Evolutionary conservation across 2,888 invertebrate species (phyloP).

Genomic region (Lasius platythorax): DNA sequence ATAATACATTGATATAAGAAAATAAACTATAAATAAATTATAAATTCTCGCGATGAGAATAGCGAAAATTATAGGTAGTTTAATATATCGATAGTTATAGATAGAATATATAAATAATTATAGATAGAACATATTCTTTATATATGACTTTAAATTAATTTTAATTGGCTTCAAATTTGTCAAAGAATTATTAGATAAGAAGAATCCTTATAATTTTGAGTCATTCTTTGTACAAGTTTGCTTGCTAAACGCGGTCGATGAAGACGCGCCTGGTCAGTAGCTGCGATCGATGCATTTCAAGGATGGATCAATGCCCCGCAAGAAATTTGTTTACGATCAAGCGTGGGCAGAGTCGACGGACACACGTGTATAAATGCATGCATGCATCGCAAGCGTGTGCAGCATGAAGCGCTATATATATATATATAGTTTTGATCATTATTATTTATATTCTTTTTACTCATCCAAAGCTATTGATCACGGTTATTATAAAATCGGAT

Average conservation of each 20-base stretch:
- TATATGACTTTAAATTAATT: background rate
- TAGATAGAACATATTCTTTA: background rate
- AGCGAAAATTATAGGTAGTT: background rate
- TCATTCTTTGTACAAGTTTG: background rate
- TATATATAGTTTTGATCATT: background rate
- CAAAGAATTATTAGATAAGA: background rate
- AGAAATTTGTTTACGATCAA: constrained; percentile 66
- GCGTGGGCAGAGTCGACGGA: constrained; percentile 40
- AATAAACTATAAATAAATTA: background rate
- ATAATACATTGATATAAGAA: too few species aligned
- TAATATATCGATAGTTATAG: too few species aligned
- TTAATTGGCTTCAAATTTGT: background rate
- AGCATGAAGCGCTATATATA: background rate
- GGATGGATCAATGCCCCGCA: constrained; percentile 59
- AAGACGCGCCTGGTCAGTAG: constrained; percentile 33
- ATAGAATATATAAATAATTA: too few species aligned
- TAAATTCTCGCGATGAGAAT: background rate
- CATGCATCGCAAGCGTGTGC: background rate
- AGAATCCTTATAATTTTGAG: background rate
- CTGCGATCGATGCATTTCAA: constrained; percentile 39
- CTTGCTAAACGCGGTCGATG: constrained; percentile 11
- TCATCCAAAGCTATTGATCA: background rate
- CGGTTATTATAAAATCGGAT: constrained; percentile 2
- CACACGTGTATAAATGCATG: constrained; percentile 9
- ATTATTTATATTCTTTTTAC: background rate